Conservation (phyloP, 1,140 invertebrate genomes). For the Oncopeltus fasciatus region DNA sequence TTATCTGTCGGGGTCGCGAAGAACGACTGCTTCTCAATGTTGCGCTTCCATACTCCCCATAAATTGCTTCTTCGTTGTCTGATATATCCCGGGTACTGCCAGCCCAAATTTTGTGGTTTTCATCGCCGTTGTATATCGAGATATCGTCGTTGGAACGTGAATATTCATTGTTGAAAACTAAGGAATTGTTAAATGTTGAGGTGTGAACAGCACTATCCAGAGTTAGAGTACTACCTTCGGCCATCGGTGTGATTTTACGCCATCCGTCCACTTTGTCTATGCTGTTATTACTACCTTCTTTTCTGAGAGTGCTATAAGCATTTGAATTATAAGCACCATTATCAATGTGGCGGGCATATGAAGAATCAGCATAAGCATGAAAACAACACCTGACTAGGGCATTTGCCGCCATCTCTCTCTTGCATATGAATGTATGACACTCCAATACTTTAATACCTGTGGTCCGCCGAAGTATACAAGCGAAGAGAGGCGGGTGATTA, state of each 20-base stretch:
- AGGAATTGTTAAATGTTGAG: constrained; percentile 25
- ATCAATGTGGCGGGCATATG: constrained; percentile 72
- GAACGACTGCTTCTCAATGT: constrained; percentile 53
- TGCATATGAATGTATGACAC: constrained; percentile 98
- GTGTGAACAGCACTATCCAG: constrained; percentile 28
- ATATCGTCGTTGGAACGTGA: constrained; percentile 44
- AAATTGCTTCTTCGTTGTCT: constrained; percentile 43
- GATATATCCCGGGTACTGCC: constrained; percentile 53
- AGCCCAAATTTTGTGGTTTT: constrained; percentile 87
- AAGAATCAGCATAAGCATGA: constrained; percentile 86
- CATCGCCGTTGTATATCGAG: constrained; percentile 73
- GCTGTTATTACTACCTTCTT: constrained; percentile 27
- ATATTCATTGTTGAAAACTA: constrained; percentile 36
- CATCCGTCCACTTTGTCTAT: constrained; percentile 36
- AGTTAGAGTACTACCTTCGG: constrained; percentile 37
- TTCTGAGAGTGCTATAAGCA: constrained; percentile 34
- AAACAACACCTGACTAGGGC: constrained; percentile 87
- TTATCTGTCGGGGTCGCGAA: constrained; percentile 60
- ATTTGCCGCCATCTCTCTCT: constrained; percentile 85
- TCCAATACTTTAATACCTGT: constrained; percentile 97
- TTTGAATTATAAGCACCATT: constrained; percentile 32
- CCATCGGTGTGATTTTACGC: constrained; percentile 32
- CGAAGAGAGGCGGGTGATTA: constrained; percentile 87
- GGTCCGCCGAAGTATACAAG: constrained; percentile 84
- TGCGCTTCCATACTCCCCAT: constrained; percentile 54